Evolutionary conservation across 2,888 invertebrate species (phyloP), one percentile per base, ranked within the genome.

Genomic region (Phlogophora meticulosa): DNA sequence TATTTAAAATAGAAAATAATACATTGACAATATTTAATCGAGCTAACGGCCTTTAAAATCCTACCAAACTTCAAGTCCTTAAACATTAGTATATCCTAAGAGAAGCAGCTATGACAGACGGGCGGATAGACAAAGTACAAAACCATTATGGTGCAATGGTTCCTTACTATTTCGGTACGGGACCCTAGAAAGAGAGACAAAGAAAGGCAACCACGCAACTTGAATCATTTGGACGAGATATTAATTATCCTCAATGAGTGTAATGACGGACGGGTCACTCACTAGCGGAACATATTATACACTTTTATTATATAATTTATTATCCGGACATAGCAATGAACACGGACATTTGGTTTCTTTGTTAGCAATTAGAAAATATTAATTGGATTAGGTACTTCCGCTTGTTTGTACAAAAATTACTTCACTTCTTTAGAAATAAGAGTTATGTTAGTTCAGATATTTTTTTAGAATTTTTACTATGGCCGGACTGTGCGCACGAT

Each of bases 241-340:
- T 72, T 77, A 82, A 82, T 76, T 83, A 82, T 65, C 64, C 45
- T 55, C 84, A 77, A 77, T 82, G 70, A 74, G 52, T 38, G 63
- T 56, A 60, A 71, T 63, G 43, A 53, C 55, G 48, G 64, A 34
- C 53, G 57, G 66, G 61, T 68, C 58, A 56, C 63, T 68, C 58
- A 56, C 63, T 28, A 28, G 42, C 64, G 53, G 78, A 62, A 69
- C 60, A 58, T 45, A 34, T 15, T 45, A 72, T 17, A 48, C 48
- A 24, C 7, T 43, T 56, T 57, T 63, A 48, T 40, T 52, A 45
- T n/a, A 48, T 11, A 34, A 53, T 75, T 73, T 69, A 61, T 59
- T 75, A 79, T 40, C 32, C 63, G 70, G 70, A 75, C 11, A 63
- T 60, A 58, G 17, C 59, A 57, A 73, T 67, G 28, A 45, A 60